Percentiles rank a stretch among this genome's conserved stretches.
phyloP scores from a whole-genome alignment of 53 echinoderm and acorn worm species.

The Luidia sarsii region DNA sequence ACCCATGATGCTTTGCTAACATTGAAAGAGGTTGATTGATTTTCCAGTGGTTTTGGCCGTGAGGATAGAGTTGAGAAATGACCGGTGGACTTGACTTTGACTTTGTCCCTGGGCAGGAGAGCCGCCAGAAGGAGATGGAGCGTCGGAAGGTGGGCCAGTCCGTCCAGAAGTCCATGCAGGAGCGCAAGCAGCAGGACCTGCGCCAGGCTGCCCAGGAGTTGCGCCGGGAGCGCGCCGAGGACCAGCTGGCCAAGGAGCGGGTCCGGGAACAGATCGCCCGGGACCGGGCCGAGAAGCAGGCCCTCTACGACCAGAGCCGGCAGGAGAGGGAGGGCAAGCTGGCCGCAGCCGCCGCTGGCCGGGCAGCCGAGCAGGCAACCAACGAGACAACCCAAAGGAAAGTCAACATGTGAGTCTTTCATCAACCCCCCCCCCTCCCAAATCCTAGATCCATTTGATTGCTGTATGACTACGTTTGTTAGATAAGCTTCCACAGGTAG shows the following conservation, averaged over 20 bases:
- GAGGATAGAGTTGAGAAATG: no score
- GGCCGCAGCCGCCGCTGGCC: slow-evolving; percentile 27
- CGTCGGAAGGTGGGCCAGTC: slow-evolving; percentile 78
- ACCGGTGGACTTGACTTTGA: no score
- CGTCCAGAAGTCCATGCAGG: slow-evolving; percentile 63
- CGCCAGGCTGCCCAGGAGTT: slow-evolving; percentile 60
- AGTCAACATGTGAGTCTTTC: slow-evolving; percentile 69
- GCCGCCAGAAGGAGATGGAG: slow-evolving; percentile 77
- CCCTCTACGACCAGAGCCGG: slow-evolving; percentile 56
- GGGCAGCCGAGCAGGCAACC: slow-evolving; percentile 31
- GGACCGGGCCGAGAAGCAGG: slow-evolving; percentile 85
- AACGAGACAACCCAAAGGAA: slow-evolving; percentile 44
- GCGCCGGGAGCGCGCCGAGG: slow-evolving; percentile 74
- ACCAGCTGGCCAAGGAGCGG: slow-evolving; percentile 75
- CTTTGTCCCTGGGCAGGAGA: no score
- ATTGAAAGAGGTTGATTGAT: no score
- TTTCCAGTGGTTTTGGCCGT: no score
- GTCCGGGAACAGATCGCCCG: slow-evolving; percentile 78
- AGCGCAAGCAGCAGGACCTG: slow-evolving; percentile 61
- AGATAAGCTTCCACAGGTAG: no score
- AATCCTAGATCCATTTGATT: no score
- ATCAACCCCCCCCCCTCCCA: no score
- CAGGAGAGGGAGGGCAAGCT: slow-evolving; percentile 69
- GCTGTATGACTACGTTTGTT: no score
- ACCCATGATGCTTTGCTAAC: no score